Evolutionary conservation across 2,888 invertebrate genomes (phyloP), one percentile per base, ranked within the genome.

Genomic region (Atethmia centrago): DNA sequence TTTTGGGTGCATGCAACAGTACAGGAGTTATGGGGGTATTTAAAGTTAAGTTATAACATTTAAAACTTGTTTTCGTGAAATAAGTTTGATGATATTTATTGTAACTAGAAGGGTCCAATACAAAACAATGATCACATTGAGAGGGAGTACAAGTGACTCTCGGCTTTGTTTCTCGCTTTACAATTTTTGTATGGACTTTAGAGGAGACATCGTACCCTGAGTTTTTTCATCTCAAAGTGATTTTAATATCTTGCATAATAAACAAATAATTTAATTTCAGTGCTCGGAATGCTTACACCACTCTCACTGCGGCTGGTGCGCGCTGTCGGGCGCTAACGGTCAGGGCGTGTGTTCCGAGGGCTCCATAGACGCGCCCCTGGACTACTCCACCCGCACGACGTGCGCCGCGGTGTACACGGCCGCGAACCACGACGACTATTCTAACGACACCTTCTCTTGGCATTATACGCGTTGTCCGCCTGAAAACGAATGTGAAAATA

Each of bases 271-370:
- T 49, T 19, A 0, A n/a, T 77, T 78, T 1, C 16, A 75, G 90
- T 99, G 99, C 89, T 97, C 98, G 0, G 98, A 98, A 51, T 99
- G 99, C 90, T 95, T 99, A 62, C 97, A 98, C 82, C 98, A 98
- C 88, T 98, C 99, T 0, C 98, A 98, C 88, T 99, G 99, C 90
- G 99, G 99, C 16, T 99, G 99, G 99, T 99, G 99, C 92, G 98
- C 99, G 0, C 93, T 97, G 31, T 97, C 97, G 68, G 97, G 96
- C 2, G 96, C 95, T 31, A 97, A 97, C 85, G 98, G 98, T 62
- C 97, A 97, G 89, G 99, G 99, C n/a, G 97, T 98, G 9, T 99
- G 99, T 88, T 98, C 98, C 0, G 98, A 98, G 91, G 99, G 99
- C 0, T 98, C 98, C 0, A 97, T 98, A 67, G 98, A 98, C 88